Evolutionary conservation across 2,113 vertebrate genomes (phyloP).

Genomic region (Phoenicopterus ruber): DNA sequence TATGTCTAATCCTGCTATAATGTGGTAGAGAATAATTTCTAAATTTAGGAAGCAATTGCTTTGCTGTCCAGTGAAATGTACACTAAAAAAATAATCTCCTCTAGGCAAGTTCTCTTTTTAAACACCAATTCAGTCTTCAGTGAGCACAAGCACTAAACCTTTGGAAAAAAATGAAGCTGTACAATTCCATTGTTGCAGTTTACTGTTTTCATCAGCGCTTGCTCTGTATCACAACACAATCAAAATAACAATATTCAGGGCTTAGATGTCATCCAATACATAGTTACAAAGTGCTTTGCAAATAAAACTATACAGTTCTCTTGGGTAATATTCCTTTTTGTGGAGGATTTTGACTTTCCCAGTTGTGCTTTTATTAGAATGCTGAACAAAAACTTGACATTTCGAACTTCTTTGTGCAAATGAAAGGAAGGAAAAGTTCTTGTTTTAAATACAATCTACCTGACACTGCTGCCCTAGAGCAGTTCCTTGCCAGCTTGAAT

Average conservation of each 20-base stretch:
- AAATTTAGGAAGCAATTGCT: constrained; percentile 41
- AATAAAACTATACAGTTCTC: background rate
- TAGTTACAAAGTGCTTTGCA: background rate
- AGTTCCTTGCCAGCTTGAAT: background rate
- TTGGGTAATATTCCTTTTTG: background rate
- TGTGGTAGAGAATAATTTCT: background rate
- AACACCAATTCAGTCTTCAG: background rate
- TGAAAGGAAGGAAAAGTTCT: background rate
- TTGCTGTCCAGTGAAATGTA: constrained; percentile 12
- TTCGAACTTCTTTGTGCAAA: background rate
- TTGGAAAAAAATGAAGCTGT: background rate
- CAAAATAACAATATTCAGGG: background rate
- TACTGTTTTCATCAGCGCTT: background rate
- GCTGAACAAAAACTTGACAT: background rate
- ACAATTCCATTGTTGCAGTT: background rate
- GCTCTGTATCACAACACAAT: background rate
- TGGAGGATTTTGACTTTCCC: background rate
- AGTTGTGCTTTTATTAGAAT: background rate
- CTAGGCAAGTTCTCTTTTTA: background rate
- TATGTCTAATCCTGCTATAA: background rate
- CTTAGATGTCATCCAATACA: background rate
- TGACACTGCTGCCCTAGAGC: background rate
- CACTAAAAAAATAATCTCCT: background rate
- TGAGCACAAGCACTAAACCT: background rate
- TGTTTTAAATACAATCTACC: background rate